Conservation (phyloP, 2,113 vertebrate genomes). For the Sorex araneus region DNA sequence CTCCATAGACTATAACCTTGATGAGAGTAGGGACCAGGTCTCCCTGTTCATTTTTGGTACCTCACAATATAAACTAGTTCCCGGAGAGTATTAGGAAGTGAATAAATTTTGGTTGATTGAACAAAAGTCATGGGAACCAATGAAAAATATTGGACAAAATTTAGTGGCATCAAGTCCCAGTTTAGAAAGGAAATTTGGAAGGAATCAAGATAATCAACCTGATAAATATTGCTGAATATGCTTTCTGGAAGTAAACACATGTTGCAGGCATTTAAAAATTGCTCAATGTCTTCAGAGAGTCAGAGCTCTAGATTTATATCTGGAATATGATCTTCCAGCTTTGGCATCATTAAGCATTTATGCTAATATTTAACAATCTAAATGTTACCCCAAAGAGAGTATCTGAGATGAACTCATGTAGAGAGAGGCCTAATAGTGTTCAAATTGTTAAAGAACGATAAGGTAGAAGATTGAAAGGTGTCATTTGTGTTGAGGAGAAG, state of each 20-base stretch:
- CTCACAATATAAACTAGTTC: not conserved
- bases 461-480: slow-evolving; percentile 20
- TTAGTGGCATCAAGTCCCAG: not conserved
- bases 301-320: not conserved
- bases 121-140: not conserved
- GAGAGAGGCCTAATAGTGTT: slow-evolving; percentile 14
- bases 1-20: not conserved
- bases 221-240: not conserved
- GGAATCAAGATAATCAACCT: not conserved
- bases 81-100: not conserved
- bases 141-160: not conserved
- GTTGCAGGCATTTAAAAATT: not conserved
- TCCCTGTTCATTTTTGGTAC: not conserved
- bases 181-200: slow-evolving; percentile 33
- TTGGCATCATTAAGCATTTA: not conserved
- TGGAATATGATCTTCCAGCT: slow-evolving; percentile 4
- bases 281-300: not conserved
- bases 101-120: not conserved
- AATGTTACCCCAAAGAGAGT: slow-evolving; percentile 16
- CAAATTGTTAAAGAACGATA: not conserved
- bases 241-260: not conserved
- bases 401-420: not conserved
- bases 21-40: not conserved
- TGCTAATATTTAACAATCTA: slow-evolving; percentile 25
- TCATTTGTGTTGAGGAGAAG: slow-evolving; percentile 24